phyloP scores from a whole-genome alignment of 2,888 invertebrate species.

The Amaurobius ferox region DNA sequence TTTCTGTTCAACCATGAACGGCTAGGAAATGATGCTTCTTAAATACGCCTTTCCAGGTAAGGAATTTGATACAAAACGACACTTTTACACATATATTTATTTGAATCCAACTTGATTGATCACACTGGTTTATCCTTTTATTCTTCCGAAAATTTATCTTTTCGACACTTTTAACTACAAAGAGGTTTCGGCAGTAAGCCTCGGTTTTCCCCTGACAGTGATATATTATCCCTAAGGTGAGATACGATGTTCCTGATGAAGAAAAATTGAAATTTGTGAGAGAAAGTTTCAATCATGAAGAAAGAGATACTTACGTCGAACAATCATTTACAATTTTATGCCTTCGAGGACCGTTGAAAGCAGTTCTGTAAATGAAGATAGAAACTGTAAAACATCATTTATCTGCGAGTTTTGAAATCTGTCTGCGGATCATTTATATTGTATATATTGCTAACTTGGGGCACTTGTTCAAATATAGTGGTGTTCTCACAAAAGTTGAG shows the following conservation, averaged over 20 bases:
- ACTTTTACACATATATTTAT: no score
- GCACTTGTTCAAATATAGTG: no score
- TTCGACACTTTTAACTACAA: neutral
- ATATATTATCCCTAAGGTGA: slow-evolving; percentile 1
- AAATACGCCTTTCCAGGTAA: neutral
- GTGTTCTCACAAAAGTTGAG: no score
- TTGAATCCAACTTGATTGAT: neutral
- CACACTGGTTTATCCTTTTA: neutral
- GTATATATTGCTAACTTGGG: no score
- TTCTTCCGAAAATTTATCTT: neutral
- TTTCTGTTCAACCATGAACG: no score
- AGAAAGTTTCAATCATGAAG: neutral
- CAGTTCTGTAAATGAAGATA: no score
- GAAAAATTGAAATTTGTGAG: neutral
- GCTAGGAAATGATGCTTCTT: no score
- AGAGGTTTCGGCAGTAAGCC: neutral
- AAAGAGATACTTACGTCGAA: neutral
- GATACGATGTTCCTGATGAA: neutral
- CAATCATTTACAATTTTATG: neutral
- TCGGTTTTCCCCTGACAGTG: neutral
- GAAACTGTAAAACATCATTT: no score
- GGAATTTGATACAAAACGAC: no score
- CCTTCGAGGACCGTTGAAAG: no score
- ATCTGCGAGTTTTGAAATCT: no score
- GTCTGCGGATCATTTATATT: no score